Conservation (phyloP, 2,797 vertebrate genomes). For the Champsocephalus esox region DNA sequence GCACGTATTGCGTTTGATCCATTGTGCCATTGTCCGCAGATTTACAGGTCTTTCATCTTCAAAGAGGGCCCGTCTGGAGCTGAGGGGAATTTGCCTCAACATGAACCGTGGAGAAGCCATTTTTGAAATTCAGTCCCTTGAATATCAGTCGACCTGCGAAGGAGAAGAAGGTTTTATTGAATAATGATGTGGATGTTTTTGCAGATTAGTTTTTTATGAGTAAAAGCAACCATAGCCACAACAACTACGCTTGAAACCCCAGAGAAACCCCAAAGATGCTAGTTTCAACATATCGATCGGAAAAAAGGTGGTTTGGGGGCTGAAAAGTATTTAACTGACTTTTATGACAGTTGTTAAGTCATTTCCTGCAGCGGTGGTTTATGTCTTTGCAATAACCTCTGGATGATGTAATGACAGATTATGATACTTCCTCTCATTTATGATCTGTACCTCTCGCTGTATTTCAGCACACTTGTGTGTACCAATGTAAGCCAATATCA, state of each 20-base stretch:
- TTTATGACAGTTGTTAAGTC: conserved; percentile 85
- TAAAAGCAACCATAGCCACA: not conserved
- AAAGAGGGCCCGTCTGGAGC: conserved; percentile 66
- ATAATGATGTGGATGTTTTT: conserved; percentile 6
- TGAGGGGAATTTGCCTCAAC: conserved; percentile 50
- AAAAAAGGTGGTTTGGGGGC: conserved; percentile 46
- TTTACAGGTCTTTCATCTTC: conserved; percentile 78
- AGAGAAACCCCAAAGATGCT: conserved; percentile 16
- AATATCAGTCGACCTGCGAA: conserved; percentile 17
- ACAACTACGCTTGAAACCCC: not conserved
- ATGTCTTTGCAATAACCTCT: conserved; percentile 81
- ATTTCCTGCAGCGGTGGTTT: conserved; percentile 83
- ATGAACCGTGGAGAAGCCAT: conserved; percentile 44
- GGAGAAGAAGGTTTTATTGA: conserved; percentile 13
- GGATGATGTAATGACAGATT: conserved; percentile 82
- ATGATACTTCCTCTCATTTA: conserved; percentile 81
- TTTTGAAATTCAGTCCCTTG: conserved; percentile 39
- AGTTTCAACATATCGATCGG: conserved; percentile 76
- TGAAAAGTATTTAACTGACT: conserved; percentile 78
- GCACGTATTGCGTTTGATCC: conserved; percentile 72
- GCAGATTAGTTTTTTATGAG: conserved; percentile 7
- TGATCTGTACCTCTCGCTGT: conserved; percentile 69
- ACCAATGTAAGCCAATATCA: conserved; percentile 37
- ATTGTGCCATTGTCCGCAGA: conserved; percentile 69
- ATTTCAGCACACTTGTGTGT: conserved; percentile 46